Conservation (phyloP, 2,797 vertebrate species). For the Dromococcyx pavoninus region DNA sequence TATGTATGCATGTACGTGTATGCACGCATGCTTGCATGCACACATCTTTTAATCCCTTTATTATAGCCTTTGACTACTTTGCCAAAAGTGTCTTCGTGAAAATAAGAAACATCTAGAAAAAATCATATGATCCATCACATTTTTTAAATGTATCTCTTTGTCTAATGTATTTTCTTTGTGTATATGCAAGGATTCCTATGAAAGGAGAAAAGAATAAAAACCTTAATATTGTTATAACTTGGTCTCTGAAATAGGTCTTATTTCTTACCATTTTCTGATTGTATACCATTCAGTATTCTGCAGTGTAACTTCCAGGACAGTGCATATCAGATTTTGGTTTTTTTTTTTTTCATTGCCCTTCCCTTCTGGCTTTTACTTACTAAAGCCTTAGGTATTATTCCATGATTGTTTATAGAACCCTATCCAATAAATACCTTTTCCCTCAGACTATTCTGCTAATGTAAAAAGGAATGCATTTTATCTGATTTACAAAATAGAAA, state of each 20-base stretch:
- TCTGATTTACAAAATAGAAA: conserved; percentile 24
- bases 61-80: conserved; percentile 20
- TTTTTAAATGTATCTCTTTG: neutral
- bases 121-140: neutral
- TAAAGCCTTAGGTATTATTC: neutral
- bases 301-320: neutral
- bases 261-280: neutral
- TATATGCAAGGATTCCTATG: neutral
- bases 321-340: neutral
- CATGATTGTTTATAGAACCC: conserved; percentile 26
- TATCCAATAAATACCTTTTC: conserved; percentile 16
- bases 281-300: neutral
- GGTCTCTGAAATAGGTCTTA: neutral
- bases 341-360: neutral
- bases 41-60: neutral
- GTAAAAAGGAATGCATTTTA: conserved; percentile 22
- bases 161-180: neutral
- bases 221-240: neutral
- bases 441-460: neutral
- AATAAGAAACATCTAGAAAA: neutral
- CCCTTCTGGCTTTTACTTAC: neutral
- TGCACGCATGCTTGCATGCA: neutral
- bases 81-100: neutral
- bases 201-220: neutral
- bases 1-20: neutral